Evolutionary conservation across 2,797 vertebrate species (phyloP).

Genomic region (Pangasius mekongensis): DNA sequence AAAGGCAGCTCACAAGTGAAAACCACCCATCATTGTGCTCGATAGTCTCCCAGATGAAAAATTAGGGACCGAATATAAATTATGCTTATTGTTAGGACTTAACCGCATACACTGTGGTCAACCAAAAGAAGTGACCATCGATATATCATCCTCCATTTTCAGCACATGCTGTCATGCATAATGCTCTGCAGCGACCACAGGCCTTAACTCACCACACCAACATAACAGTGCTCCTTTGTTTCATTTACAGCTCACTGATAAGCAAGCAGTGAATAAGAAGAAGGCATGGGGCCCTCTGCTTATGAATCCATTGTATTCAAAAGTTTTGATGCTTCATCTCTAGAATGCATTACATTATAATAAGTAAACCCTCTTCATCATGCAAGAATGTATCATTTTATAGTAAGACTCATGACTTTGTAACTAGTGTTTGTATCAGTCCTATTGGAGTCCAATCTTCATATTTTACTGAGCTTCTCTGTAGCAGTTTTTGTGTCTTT

Average conservation of each 20-base stretch:
- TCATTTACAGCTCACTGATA: neutral
- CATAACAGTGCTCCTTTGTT: slow-evolving; percentile 38
- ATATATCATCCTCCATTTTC: slow-evolving; percentile 24
- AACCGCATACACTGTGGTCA: slow-evolving; percentile 28
- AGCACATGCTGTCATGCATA: slow-evolving; percentile 25
- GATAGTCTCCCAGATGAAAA: neutral
- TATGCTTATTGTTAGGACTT: neutral
- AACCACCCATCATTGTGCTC: slow-evolving; percentile 2
- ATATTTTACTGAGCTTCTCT: neutral
- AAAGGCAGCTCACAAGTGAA: slow-evolving; percentile 6
- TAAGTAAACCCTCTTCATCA: neutral
- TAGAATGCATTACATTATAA: neutral
- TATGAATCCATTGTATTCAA: neutral
- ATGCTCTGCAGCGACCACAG: slow-evolving; percentile 21
- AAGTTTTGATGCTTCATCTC: neutral
- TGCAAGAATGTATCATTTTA: neutral
- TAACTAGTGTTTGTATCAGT: neutral
- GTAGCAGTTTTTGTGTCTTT: neutral
- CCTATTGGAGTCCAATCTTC: no score
- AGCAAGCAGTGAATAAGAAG: neutral
- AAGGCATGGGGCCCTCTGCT: neutral
- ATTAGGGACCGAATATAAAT: neutral
- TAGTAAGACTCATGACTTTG: neutral
- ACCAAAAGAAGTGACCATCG: slow-evolving; percentile 24
- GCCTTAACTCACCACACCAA: neutral